Evolutionary conservation across 2,888 invertebrate species (phyloP), one percentile per base, ranked within the genome.

Genomic region (Peribatodes rhomboidaria): DNA sequence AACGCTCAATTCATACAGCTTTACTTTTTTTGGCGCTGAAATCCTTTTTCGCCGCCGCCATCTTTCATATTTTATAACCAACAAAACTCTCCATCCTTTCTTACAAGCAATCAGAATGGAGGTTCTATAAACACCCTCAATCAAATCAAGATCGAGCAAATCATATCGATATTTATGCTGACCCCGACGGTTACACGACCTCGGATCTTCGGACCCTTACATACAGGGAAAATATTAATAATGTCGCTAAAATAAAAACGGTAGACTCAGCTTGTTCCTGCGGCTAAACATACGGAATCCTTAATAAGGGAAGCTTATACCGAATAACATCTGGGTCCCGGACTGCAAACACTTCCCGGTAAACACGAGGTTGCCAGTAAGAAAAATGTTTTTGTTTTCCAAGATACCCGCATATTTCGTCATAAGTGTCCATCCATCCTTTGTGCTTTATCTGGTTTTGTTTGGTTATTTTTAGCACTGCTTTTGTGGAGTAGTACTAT

Each of bases 241-340:
- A 85, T 81, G 84, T 82, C 79, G 73, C 84, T 79, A 81, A 86
- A 87, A 87, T 85, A 89, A 88, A 88, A 88, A 86, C 82, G 84
- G 76, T 73, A 77, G 75, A 76, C 80, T 83, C 80, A 79, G 83
- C 80, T 74, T 82, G 79, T 80, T 84, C 78, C 80, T 82, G 80
- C 76, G 81, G 81, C 81, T 81, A 82, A 86, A 84, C 88, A 87
- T 77, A 88, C 86, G 83, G 89, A 89, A 90, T 90, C 88, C 87
- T 84, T 92, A 92, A 92, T 92, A 92, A 90, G 90, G 86, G 83
- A 82, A 86, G 91, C 89, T 92, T 92, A 92, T 84, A 81, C 84
- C 87, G 88, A 86, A 90, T 89, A 91, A 90, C 92, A 92, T 91
- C 92, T 92, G 92, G 85, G 92, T 27, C 73, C 84, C 87, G 85